Conservation (phyloP, 2,888 invertebrate genomes). For the Drosophila picticornis region DNA sequence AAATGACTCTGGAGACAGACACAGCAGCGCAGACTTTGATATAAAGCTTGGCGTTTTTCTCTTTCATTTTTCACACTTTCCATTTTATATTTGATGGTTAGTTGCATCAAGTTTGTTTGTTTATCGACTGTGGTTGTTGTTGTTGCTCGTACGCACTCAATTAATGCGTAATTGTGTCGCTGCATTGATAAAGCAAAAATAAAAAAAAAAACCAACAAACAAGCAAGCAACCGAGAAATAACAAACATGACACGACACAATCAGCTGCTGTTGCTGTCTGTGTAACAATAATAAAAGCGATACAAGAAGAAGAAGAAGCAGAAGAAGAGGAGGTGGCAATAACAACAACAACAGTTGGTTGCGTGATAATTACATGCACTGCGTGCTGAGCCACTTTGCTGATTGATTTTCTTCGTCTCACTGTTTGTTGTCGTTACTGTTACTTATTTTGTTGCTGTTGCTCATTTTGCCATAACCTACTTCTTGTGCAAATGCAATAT, state of each 20-base stretch:
- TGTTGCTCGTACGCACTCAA: conserved; percentile 63
- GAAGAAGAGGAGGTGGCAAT: conserved; percentile 1
- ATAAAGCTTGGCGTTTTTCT: conserved; percentile 4
- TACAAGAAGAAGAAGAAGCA: conserved; percentile 4
- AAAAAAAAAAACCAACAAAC: conserved; percentile 9
- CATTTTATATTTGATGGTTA: conserved; percentile 26
- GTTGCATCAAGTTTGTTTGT: conserved; percentile 54
- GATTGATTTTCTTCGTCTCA: conserved; percentile 55
- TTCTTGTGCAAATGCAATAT: conserved; percentile 68
- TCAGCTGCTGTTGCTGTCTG: conserved; percentile 13
- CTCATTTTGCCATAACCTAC: conserved; percentile 75
- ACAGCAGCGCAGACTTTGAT: conserved; percentile 5
- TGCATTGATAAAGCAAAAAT: conserved; percentile 45
- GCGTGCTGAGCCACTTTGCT: conserved; percentile 60
- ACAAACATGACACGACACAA: conserved; percentile 50
- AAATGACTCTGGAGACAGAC: conserved; percentile 31
- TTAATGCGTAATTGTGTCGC: conserved; percentile 71
- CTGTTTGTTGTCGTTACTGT: conserved; percentile 14
- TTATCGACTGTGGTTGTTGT: conserved; percentile 21
- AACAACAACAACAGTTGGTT: conserved; percentile 67
- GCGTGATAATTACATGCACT: conserved; percentile 64
- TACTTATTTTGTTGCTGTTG: conserved; percentile 31
- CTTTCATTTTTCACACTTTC: conserved; percentile 45
- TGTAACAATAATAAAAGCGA: conserved; percentile 37
- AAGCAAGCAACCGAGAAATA: background rate